Conservation (phyloP, 2,113 vertebrate species). For the Ameiurus melas region DNA sequence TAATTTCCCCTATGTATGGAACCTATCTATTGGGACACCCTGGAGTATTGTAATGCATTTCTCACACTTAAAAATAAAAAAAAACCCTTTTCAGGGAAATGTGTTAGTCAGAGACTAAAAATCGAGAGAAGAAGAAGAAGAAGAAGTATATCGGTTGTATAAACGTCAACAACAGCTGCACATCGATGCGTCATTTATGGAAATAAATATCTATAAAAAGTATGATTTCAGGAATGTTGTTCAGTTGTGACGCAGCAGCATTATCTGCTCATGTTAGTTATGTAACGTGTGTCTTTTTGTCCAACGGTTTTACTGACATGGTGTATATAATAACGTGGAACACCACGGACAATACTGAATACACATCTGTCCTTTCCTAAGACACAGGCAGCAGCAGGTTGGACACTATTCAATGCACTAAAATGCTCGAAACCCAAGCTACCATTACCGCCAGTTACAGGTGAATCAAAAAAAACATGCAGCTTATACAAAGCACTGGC, state of each 20-base stretch:
- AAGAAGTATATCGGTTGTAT: background rate
- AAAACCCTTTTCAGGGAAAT: background rate
- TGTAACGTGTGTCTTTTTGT: background rate
- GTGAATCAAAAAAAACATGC: too few species aligned
- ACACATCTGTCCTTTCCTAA: too few species aligned
- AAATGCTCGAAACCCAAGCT: too few species aligned
- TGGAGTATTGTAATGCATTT: background rate
- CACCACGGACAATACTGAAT: too few species aligned
- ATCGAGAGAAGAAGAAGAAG: background rate
- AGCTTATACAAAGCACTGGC: background rate
- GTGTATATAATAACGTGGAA: background rate
- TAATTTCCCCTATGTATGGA: too few species aligned
- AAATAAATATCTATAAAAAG: background rate
- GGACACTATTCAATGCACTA: too few species aligned
- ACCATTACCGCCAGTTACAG: too few species aligned
- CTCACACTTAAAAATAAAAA: too few species aligned
- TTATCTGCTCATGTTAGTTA: background rate
- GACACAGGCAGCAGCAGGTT: too few species aligned
- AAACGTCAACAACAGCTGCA: background rate
- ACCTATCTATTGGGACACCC: too few species aligned
- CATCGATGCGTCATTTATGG: background rate
- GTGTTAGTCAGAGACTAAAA: background rate
- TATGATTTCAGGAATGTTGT: too few species aligned
- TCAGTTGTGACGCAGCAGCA: too few species aligned
- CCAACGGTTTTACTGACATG: background rate